phyloP scores from a whole-genome alignment of 92 coral and sea anemone species.

The Bergia sp. region DNA sequence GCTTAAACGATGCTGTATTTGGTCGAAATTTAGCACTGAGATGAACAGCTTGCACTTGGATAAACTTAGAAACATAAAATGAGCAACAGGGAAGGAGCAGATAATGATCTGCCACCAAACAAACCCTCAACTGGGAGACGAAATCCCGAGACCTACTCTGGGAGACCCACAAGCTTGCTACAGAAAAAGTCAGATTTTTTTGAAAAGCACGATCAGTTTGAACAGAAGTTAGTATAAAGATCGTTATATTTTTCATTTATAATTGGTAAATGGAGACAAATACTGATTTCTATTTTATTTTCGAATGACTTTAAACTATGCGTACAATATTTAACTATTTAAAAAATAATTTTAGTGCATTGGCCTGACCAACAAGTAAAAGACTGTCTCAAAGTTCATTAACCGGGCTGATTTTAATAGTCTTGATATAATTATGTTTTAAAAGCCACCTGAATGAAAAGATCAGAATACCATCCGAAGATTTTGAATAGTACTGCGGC shows the following conservation, averaged over 20 bases:
- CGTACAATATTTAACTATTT: too few relatives aligned
- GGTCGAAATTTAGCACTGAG: not conserved
- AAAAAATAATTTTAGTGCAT: too few relatives aligned
- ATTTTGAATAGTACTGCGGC: too few relatives aligned
- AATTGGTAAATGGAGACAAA: not conserved
- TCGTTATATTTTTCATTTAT: not conserved
- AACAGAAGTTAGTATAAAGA: conserved; percentile 73
- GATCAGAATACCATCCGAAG: too few relatives aligned
- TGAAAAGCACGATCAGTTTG: conserved; percentile 76
- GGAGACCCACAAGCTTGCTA: conserved; percentile 27
- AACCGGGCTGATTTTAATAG: too few relatives aligned
- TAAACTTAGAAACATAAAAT: not conserved
- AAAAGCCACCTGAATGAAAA: too few relatives aligned
- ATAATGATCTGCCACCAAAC: not conserved
- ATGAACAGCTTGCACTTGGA: not conserved
- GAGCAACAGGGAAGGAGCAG: conserved; percentile 36
- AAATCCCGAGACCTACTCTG: conserved; percentile 15
- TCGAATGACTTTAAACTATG: too few relatives aligned
- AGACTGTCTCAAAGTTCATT: too few relatives aligned
- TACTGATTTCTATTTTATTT: too few relatives aligned
- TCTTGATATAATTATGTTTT: too few relatives aligned
- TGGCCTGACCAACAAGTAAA: too few relatives aligned
- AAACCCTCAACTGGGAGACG: conserved; percentile 4
- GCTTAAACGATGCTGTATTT: not conserved
- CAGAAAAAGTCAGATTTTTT: conserved; percentile 82